phyloP scores from a whole-genome alignment of 1,140 invertebrate species.

The Meloidogyne chitwoodi region DNA sequence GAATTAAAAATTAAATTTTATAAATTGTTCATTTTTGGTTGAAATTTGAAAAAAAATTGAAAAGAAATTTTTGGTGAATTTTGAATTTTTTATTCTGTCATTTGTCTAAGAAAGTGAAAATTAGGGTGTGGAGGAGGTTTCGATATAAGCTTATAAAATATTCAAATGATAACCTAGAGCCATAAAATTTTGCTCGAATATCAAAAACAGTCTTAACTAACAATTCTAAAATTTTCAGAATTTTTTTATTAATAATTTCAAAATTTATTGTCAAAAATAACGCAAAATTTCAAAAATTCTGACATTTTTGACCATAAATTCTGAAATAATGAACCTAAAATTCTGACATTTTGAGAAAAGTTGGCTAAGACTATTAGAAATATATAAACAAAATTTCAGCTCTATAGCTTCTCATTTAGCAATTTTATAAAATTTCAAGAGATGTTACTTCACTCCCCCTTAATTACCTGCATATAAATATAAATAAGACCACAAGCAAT shows the following conservation, averaged over 20 bases:
- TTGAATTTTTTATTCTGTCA: no score
- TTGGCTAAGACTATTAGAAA: not conserved
- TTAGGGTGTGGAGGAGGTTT: no score
- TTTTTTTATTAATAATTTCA: not conserved
- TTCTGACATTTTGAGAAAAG: not conserved
- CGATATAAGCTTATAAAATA: no score
- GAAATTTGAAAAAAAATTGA: no score
- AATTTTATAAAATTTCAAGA: not conserved
- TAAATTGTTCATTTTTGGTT: no score
- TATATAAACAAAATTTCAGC: not conserved
- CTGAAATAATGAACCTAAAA: not conserved
- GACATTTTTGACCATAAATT: not conserved
- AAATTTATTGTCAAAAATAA: not conserved
- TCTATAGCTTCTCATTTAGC: not conserved
- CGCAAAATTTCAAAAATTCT: not conserved
- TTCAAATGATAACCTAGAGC: not conserved
- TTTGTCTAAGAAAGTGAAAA: no score
- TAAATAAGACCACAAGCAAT: slow-evolving; percentile 17
- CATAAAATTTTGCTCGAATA: not conserved
- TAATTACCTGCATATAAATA: slow-evolving; percentile 19
- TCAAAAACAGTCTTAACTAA: not conserved
- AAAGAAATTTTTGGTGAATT: no score
- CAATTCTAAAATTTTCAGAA: not conserved
- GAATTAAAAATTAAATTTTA: not conserved
- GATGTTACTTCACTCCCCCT: not conserved